Base-by-base conservation (phyloP, 2,797 vertebrate genomes). In the Rhodeus uyekii region DNA sequence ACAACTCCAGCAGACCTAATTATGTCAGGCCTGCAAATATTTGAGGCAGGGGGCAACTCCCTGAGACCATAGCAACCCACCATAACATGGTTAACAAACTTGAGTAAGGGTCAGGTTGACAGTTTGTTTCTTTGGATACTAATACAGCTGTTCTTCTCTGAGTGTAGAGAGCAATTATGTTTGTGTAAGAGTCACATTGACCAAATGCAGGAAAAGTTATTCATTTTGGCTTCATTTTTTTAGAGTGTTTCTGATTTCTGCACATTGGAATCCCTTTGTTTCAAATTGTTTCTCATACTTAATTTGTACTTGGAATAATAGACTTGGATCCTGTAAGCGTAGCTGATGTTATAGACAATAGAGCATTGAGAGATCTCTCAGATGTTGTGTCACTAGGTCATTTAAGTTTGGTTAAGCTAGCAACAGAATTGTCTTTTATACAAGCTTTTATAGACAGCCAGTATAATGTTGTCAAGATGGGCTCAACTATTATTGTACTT, bases 51-150 rank as follows among this genome's bases (percentile, higher is more conserved):
- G 79, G 79, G 79, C 69, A 50, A 64, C 42, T 64, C 68, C 39
- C 68, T 44, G 78, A 74, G 69, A 74, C 69, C 79, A 81, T 65
- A 61, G 71, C 80, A 81, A 81, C 80, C 34, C 46, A 81, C 60
- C 71, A 75, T 65, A 81, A 81, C 58, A 81, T 7, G 4, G 7
- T 80, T 61, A 72, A 72, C 53, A 73, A 63, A 50, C 42, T 29
- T 73, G 55, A 61, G 55, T 63, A 24, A 81, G 42, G 55, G 32
- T 81, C 38, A 1, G 58, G 24, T 14, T 32, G 32, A 29, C 3
- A 12, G 19, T 36, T 19, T 44, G 12, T 63, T 14, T 58, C 83
- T 83, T 46, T 32, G 38, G 58, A 61, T 22, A 46, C 58, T 42
- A 64, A 48, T 60, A 32, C 29, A 58, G 39, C 55, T 84, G 81